Evolutionary conservation across 2,113 vertebrate genomes (phyloP).

Genomic region (Pholis gunnellus): DNA sequence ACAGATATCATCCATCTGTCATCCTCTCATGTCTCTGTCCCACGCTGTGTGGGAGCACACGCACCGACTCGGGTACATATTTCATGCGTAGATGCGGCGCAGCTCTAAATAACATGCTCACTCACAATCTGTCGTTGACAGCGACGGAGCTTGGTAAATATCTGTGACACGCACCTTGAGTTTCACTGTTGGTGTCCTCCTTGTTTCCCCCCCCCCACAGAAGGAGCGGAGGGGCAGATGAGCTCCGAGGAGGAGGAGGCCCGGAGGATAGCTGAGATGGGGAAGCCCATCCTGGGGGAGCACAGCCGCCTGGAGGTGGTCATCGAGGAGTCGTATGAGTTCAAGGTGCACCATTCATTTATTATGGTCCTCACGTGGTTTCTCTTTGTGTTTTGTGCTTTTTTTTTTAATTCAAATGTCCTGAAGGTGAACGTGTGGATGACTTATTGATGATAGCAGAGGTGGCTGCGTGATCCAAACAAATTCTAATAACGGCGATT

Average conservation of each 20-base stretch:
- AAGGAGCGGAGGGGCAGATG: slow-evolving; percentile 86
- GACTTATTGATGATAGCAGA: background rate
- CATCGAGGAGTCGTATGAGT: slow-evolving; percentile 96
- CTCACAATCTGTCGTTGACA: slow-evolving; percentile 32
- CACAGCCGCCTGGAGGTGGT: slow-evolving; percentile 92
- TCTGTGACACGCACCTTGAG: slow-evolving; percentile 6
- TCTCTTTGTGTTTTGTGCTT: background rate
- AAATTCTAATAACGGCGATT: background rate
- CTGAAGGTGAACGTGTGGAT: background rate
- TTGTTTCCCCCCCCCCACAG: slow-evolving; percentile 71
- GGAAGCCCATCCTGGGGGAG: slow-evolving; percentile 93
- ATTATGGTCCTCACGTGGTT: background rate
- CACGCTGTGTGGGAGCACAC: background rate
- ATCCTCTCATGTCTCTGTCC: slow-evolving; percentile 3
- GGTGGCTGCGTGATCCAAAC: background rate
- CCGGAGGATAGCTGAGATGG: slow-evolving; percentile 93
- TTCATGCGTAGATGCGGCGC: slow-evolving; percentile 3
- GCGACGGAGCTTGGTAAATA: background rate
- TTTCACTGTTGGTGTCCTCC: background rate
- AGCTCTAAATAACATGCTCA: slow-evolving; percentile 32
- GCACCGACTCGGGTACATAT: background rate
- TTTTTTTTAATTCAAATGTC: background rate
- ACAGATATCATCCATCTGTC: slow-evolving; percentile 7
- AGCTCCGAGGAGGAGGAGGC: slow-evolving; percentile 92
- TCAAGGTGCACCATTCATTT: slow-evolving; percentile 84